Evolutionary conservation across 2,797 vertebrate genomes (phyloP), one percentile per base, ranked within the genome.

Genomic region (Poecilia velifera): DNA sequence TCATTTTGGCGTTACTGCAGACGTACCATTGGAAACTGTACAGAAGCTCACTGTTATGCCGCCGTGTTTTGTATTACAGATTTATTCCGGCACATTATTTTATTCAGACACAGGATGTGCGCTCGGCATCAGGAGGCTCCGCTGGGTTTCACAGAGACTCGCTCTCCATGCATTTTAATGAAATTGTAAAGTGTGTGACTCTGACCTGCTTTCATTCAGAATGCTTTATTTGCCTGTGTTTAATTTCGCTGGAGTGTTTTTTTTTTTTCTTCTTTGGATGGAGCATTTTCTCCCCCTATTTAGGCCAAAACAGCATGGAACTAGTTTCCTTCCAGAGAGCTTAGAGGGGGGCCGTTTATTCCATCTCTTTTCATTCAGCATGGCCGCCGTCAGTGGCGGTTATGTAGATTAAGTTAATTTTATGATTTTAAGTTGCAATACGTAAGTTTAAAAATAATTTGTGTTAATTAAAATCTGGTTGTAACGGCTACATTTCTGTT

Each of bases 151-250:
- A 45, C 41, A 12, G 9, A 70, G 39, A 41, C 66, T n/a, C 22
- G 43, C 39, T 71, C 25, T 28, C 43, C 59, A 10, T 46, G 31
- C 78, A 74, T 73, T 12, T 74, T 49, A 62, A 74, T 74, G 47
- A 72, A 75, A 73, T 45, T 20, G 31, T 75, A 12, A 66, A 76
- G 71, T 71, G 14, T 7, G 25, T 68, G 46, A 46, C n/a, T 71
- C 68, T 86, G 86, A 86, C 82, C 85, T 83, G 59, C 49, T 83
- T 84, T 81, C 46, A 45, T 28, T 59, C n/a, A 59, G n/a, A 59
- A 59, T 59, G n/a, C n/a, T 72, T 14, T 14, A 78, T 66, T 82
- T 68, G 59, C 49, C 1, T 14, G 49, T 62, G 73, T 82, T 77
- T 79, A 45, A 76, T 74, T 53, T 73, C 59, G 66, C 55, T 39